These are phyloP conservation scores for Chaetodon trifasciatus DNA, from an alignment of 2,797 vertebrate genomes.

Conservation along the genomic window DNA sequence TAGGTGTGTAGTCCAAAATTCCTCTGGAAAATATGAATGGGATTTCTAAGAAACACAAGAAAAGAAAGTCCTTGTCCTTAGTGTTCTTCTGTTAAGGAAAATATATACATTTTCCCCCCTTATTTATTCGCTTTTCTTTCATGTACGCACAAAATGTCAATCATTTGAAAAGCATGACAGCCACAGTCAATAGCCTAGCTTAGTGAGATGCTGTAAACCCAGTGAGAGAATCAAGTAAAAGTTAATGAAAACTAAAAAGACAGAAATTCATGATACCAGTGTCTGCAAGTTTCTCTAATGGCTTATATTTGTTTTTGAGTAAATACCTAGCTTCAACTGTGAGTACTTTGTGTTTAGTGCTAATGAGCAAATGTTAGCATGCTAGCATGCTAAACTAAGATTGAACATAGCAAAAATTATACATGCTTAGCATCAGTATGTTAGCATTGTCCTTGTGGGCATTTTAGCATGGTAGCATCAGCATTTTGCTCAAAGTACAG, in stretches of 20 bases:
- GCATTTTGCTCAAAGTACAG: background rate
- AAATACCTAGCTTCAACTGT: background rate
- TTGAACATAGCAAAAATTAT: background rate
- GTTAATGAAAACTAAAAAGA: background rate
- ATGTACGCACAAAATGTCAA: background rate
- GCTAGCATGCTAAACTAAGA: background rate
- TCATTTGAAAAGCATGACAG: background rate
- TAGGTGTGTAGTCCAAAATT: conserved; percentile 43
- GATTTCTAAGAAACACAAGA: conserved; percentile 21
- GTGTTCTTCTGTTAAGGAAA: background rate
- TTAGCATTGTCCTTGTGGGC: background rate
- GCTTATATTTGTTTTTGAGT: background rate
- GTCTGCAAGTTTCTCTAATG: background rate
- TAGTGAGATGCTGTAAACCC: background rate
- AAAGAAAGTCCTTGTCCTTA: background rate
- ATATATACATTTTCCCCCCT: background rate
- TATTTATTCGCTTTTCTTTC: background rate
- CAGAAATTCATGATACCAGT: background rate
- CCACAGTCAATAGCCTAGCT: background rate
- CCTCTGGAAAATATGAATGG: conserved; percentile 46
- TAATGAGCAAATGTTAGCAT: background rate
- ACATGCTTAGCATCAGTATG: background rate
- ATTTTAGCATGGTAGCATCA: background rate
- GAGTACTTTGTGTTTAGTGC: background rate
- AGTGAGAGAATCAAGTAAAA: conserved; percentile 4